Evolutionary conservation across 2,888 invertebrate species (phyloP).

Genomic region (Rhingia campestris): DNA sequence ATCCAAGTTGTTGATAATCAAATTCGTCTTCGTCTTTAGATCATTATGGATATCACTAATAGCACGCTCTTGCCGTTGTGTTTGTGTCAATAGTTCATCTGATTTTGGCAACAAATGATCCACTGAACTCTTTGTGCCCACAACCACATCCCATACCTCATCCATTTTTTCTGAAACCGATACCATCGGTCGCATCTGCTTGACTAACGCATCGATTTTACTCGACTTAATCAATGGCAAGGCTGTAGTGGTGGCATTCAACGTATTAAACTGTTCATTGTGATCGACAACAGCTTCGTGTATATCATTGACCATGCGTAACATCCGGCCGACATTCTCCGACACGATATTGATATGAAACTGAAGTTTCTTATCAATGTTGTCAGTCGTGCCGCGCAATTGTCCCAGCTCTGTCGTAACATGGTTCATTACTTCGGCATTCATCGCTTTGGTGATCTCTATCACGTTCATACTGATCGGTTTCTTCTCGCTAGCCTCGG

Average conservation of each 20-base stretch:
- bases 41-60: constrained; percentile 94
- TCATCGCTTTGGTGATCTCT: constrained; percentile 92
- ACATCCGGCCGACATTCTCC: constrained; percentile 90
- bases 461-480: constrained; percentile 92
- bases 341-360: constrained; percentile 93
- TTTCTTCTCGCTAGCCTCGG: constrained; percentile 93
- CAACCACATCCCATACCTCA: constrained; percentile 94
- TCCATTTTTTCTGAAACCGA: constrained; percentile 95
- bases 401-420: constrained; percentile 92
- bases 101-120: constrained; percentile 94
- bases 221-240: constrained; percentile 86
- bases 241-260: constrained; percentile 85
- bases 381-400: constrained; percentile 89
- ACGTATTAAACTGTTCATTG: constrained; percentile 83
- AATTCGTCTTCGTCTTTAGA: constrained; percentile 90
- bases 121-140: constrained; percentile 93
- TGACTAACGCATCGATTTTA: constrained; percentile 91
- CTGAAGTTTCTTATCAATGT: constrained; percentile 91
- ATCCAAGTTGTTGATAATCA: constrained; percentile 93
- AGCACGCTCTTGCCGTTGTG: constrained; percentile 92
- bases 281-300: constrained; percentile 93
- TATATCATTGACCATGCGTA: constrained; percentile 91
- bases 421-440: constrained; percentile 90
- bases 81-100: constrained; percentile 92
- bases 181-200: constrained; percentile 92